Evolutionary conservation across 1,140 invertebrate species (phyloP), one percentile per base, ranked within the genome.

Genomic region (Drosophila mayri): DNA sequence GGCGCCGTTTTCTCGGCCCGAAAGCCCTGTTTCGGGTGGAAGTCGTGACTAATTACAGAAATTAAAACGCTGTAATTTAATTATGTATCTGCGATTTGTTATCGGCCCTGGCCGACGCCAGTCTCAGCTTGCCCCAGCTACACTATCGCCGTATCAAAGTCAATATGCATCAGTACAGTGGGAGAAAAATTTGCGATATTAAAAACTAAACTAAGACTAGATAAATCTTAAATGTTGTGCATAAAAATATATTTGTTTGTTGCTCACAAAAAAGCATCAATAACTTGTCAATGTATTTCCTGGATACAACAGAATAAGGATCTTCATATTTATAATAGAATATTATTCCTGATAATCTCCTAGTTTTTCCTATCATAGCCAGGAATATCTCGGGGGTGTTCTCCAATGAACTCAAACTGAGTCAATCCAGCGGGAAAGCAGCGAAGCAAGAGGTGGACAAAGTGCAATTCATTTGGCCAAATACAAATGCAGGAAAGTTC

Each of bases 51-150:
- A 92, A 92, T 92, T 92, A 92, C 91, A 91, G 91, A 92, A 92
- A 92, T 92, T 92, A 91, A 92, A 92, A 92, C 91, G 88, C 91
- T 92, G 91, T 92, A 92, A 92, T 92, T 92, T 92, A 92, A 92
- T 92, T 92, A 92, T 92, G 91, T 92, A 92, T 92, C 91, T 90
- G 78, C 85, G 91, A 91, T 92, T 92, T 84, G 84, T 92, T 92
- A 92, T 92, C 91, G 73, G 58, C 68, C 61, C 54, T 61, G 70
- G 59, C 71, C 71, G 52, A 55, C 67, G 71, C 58, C 68, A 44
- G 64, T 46, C 46, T 28, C 47, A 38, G 67, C 32, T 44, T 37
- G 20, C 38, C 70, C 73, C 47, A 49, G 58, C 49, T 61, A n/a
- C 68, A 35, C 55, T 68, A 76, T 76, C 74, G 62, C 54, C 40